These are phyloP conservation scores for Aurelia sp. DNA, from an alignment of 30 jellyfish, hydroid and myxozoan genomes.

Conservation along the genomic window DNA sequence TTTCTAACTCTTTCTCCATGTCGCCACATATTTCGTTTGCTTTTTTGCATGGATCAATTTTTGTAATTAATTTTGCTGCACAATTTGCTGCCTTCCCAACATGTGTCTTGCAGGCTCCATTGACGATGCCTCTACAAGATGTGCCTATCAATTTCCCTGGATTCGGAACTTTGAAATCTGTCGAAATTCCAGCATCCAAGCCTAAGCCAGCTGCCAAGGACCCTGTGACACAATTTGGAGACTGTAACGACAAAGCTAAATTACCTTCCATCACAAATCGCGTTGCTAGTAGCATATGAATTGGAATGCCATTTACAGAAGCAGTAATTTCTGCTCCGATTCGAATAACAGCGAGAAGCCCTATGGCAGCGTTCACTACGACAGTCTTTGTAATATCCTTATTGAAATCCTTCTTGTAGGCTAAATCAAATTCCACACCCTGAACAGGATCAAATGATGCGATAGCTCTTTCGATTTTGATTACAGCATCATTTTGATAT, in stretches of 20 bases:
- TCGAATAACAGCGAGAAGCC: conserved; percentile 20
- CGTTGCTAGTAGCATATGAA: not conserved
- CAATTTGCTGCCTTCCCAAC: conserved; percentile 35
- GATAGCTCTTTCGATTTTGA: conserved; percentile 6
- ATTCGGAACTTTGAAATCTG: not conserved
- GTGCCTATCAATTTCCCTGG: conserved; percentile 4
- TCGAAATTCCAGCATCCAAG: conserved; percentile 25
- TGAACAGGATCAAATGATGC: conserved; percentile 9
- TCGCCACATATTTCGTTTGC: conserved; percentile 6
- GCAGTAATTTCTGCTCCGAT: conserved; percentile 29
- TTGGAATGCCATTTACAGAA: conserved; percentile 28
- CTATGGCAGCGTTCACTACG: conserved; percentile 8
- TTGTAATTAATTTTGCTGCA: conserved; percentile 18
- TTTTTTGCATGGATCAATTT: conserved; percentile 35
- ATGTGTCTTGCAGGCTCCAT: conserved; percentile 5
- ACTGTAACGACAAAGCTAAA: not conserved
- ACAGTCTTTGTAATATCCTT: not conserved
- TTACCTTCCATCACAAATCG: conserved; percentile 36
- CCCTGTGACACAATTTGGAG: conserved; percentile 15
- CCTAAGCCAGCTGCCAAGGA: conserved; percentile 31
- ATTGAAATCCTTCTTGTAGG: not conserved
- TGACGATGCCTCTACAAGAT: conserved; percentile 28
- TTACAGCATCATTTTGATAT: not conserved
- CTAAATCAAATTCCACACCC: conserved; percentile 12
- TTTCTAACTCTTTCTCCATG: conserved; percentile 27